Conservation (phyloP, 2,797 vertebrate species). For the Enteromius fasciolatus region DNA sequence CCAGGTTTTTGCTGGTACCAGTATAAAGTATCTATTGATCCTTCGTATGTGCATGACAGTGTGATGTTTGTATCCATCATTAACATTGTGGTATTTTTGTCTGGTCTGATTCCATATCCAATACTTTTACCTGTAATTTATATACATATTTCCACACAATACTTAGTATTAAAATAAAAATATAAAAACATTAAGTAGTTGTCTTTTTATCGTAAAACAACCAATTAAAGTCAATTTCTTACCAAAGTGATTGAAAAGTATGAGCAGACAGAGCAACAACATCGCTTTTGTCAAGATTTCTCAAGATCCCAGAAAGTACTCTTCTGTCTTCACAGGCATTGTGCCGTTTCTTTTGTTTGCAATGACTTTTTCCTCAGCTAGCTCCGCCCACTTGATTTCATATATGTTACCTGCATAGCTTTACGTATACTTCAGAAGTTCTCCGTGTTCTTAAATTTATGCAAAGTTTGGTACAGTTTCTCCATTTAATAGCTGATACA, state of each 20-base stretch:
- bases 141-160: neutral
- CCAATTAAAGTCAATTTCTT: neutral
- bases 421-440: neutral
- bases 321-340: neutral
- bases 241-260: neutral
- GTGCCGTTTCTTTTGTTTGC: neutral
- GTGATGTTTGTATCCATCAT: slow-evolving; percentile 14
- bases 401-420: neutral
- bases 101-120: slow-evolving; percentile 21
- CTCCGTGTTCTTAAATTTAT: neutral
- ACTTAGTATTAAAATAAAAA: neutral
- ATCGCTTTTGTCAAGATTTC: slow-evolving; percentile 15
- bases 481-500: neutral
- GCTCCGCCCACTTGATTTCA: slow-evolving; percentile 10
- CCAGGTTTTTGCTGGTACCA: slow-evolving; percentile 48
- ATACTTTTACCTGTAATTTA: neutral
- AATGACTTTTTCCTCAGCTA: neutral
- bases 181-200: neutral
- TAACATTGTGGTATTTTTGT: neutral
- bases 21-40: neutral
- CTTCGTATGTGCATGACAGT: slow-evolving; percentile 44
- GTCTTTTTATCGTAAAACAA: neutral
- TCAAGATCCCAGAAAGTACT: neutral
- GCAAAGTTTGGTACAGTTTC: neutral
- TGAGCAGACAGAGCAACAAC: neutral